Conservation (phyloP, 1,140 invertebrate genomes). For the Pemphigus obesinymphae region DNA sequence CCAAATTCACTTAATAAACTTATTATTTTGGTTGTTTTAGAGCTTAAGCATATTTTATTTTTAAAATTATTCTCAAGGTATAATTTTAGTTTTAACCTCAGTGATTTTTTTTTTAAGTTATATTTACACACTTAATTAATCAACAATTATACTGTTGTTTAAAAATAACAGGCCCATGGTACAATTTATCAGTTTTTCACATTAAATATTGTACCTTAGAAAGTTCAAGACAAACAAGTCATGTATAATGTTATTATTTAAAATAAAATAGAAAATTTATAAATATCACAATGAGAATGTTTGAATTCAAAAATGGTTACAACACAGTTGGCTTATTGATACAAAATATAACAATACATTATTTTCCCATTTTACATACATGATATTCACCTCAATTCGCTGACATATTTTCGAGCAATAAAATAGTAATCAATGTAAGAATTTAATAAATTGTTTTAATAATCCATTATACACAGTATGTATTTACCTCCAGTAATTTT, state of each 20-base stretch:
- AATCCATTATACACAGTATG: conserved; percentile 19
- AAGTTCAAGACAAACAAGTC: neutral
- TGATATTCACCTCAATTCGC: neutral
- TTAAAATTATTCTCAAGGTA: neutral
- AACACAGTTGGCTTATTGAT: neutral
- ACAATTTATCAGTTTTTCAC: neutral
- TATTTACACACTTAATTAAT: neutral
- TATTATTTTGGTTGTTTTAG: neutral
- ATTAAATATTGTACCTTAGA: neutral
- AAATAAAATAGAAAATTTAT: neutral
- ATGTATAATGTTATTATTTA: neutral
- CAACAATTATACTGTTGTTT: neutral
- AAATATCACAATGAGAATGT: neutral
- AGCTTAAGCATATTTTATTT: neutral
- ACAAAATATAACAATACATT: conserved; percentile 2
- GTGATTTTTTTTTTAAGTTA: neutral
- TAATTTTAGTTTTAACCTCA: neutral
- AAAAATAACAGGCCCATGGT: neutral
- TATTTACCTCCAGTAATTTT: conserved; percentile 7
- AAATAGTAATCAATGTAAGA: conserved; percentile 4
- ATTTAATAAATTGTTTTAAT: conserved; percentile 13
- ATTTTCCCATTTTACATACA: neutral
- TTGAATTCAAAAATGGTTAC: neutral
- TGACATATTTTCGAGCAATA: neutral
- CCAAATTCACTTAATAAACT: neutral